Conservation (phyloP, 2,113 vertebrate genomes). For the Echinops telfairi region DNA sequence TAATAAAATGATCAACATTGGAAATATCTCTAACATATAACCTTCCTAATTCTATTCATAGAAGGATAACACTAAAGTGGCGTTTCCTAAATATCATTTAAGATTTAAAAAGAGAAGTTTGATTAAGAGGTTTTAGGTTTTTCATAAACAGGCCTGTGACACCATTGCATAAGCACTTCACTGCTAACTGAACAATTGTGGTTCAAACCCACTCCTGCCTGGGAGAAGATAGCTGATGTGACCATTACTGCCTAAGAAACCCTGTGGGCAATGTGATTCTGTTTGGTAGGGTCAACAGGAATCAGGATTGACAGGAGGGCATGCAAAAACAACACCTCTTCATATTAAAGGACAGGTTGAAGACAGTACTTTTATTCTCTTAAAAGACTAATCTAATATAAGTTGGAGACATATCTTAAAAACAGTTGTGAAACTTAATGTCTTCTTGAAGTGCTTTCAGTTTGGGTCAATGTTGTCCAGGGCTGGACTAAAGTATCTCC, state of each 20-base stretch:
- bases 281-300: no score
- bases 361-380: neutral
- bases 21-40: neutral
- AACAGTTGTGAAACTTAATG: neutral
- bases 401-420: neutral
- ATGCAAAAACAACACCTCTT: no score
- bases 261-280: neutral
- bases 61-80: neutral
- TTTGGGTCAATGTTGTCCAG: neutral
- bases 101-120: constrained; percentile 13
- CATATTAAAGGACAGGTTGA: neutral
- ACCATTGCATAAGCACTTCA: neutral
- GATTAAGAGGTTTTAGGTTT: neutral
- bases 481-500: neutral
- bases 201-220: neutral
- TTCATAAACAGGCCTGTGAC: neutral
- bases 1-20: neutral
- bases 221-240: neutral
- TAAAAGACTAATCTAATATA: neutral
- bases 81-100: neutral
- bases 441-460: neutral
- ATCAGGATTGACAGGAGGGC: no score
- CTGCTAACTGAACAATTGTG: neutral
- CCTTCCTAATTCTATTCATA: neutral
- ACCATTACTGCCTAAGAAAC: neutral